Conservation (phyloP, 2,888 invertebrate species). For the Dicycla oo region DNA sequence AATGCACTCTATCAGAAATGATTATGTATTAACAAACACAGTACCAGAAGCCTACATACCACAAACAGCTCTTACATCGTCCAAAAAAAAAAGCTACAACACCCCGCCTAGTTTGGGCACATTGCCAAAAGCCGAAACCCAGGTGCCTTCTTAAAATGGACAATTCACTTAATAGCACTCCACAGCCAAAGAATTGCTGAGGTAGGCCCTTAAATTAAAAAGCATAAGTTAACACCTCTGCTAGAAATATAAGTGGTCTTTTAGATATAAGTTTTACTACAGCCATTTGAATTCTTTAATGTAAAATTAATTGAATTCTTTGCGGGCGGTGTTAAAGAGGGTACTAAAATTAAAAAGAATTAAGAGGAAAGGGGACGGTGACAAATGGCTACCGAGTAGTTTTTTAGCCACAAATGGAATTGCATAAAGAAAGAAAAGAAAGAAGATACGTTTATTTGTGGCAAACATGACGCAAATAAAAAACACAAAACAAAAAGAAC, state of each 20-base stretch:
- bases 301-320: slow-evolving; percentile 54
- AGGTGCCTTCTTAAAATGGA: slow-evolving; percentile 70
- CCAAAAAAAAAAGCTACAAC: slow-evolving; percentile 33
- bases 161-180: slow-evolving; percentile 53
- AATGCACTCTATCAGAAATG: slow-evolving; percentile 10
- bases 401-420: slow-evolving; percentile 36
- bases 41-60: slow-evolving; percentile 22
- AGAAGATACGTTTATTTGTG: too few relatives aligned
- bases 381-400: slow-evolving; percentile 29
- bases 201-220: slow-evolving; percentile 64
- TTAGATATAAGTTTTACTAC: slow-evolving; percentile 37
- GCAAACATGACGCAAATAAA: too few relatives aligned
- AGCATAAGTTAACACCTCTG: slow-evolving; percentile 60
- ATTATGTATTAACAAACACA: slow-evolving; percentile 35
- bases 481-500: too few relatives aligned
- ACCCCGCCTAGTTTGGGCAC: slow-evolving; percentile 61
- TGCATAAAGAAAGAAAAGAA: too few relatives aligned
- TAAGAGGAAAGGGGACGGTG: slow-evolving; percentile 11
- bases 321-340: slow-evolving; percentile 27
- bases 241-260: slow-evolving; percentile 41
- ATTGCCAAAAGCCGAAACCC: slow-evolving; percentile 66
- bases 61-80: slow-evolving; percentile 26
- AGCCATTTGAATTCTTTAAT: slow-evolving; percentile 43
- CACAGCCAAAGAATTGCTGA: slow-evolving; percentile 44
- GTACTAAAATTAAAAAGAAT: slow-evolving; percentile 40